These are phyloP conservation scores for Serranus cabrilla DNA, from an alignment of 2,797 vertebrate species.

Conservation along the genomic window DNA sequence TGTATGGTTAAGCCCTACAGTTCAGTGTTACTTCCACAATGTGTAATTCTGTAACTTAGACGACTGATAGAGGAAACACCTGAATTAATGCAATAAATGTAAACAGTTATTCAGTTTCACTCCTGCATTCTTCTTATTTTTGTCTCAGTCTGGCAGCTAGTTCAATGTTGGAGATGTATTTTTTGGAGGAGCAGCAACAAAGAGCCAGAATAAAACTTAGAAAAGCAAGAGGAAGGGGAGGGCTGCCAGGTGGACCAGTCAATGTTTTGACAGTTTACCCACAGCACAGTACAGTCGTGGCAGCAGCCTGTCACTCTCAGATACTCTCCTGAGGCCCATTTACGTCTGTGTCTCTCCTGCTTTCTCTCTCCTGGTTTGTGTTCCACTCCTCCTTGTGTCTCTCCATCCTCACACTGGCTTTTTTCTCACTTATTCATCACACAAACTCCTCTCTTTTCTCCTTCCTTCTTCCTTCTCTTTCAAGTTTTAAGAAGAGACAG, in stretches of 20 bases:
- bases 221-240: conserved; percentile 24
- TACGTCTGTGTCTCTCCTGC: conserved; percentile 51
- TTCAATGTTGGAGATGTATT: conserved; percentile 32
- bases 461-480: conserved; percentile 39
- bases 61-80: not conserved
- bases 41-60: not conserved
- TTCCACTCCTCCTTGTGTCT: conserved; percentile 27
- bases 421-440: conserved; percentile 45
- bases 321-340: conserved; percentile 71
- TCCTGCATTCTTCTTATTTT: not conserved
- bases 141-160: conserved; percentile 14
- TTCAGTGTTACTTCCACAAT: not conserved
- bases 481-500: conserved; percentile 45
- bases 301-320: conserved; percentile 71
- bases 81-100: not conserved
- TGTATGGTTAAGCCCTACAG: not conserved
- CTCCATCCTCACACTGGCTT: conserved; percentile 36
- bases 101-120: not conserved
- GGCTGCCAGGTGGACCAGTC: conserved; percentile 71
- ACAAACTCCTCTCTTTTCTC: conserved; percentile 46
- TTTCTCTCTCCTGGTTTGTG: conserved; percentile 46
- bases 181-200: conserved; percentile 9
- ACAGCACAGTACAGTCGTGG: conserved; percentile 59
- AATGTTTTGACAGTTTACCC: conserved; percentile 74
- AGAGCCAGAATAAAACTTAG: conserved; percentile 40